phyloP scores from a whole-genome alignment of 2,888 invertebrate species.

The Fragum fragum region DNA sequence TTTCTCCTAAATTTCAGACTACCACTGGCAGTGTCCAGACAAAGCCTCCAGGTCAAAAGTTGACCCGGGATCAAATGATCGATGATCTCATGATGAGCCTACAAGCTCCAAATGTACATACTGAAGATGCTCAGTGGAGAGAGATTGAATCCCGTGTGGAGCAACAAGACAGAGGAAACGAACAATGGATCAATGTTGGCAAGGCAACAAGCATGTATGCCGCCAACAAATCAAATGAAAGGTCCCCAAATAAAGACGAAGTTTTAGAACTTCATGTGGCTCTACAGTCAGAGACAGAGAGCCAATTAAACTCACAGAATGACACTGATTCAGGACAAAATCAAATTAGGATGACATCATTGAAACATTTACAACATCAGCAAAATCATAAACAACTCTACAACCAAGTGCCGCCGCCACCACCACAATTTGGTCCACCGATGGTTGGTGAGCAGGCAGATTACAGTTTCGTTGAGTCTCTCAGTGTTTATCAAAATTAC shows the following conservation, averaged over 20 bases:
- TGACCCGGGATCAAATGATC: conserved; percentile 63
- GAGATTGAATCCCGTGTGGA: conserved; percentile 76
- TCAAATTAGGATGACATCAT: conserved; percentile 57
- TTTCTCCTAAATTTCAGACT: conserved; percentile 49
- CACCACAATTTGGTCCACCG: conserved; percentile 57
- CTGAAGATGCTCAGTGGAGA: conserved; percentile 79
- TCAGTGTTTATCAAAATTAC: conserved; percentile 52
- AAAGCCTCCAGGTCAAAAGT: conserved; percentile 51
- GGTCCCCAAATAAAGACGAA: conserved; percentile 73
- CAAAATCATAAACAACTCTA: conserved; percentile 30
- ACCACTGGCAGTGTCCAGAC: conserved; percentile 55
- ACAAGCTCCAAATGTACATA: conserved; percentile 58
- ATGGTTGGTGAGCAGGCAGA: not conserved
- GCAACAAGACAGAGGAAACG: conserved; percentile 56
- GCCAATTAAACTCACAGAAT: conserved; percentile 78
- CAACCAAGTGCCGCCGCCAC: conserved; percentile 49
- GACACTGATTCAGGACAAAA: conserved; percentile 79
- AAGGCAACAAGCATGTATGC: conserved; percentile 74
- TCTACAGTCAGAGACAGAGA: conserved; percentile 80
- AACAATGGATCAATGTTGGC: conserved; percentile 75
- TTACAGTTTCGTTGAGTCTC: conserved; percentile 62
- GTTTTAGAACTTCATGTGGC: conserved; percentile 77
- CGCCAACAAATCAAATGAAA: conserved; percentile 46
- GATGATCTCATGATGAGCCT: conserved; percentile 69
- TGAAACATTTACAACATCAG: conserved; percentile 58